phyloP scores from a whole-genome alignment of 2,888 invertebrate genomes.

The Drosophila nr. perissopoda region DNA sequence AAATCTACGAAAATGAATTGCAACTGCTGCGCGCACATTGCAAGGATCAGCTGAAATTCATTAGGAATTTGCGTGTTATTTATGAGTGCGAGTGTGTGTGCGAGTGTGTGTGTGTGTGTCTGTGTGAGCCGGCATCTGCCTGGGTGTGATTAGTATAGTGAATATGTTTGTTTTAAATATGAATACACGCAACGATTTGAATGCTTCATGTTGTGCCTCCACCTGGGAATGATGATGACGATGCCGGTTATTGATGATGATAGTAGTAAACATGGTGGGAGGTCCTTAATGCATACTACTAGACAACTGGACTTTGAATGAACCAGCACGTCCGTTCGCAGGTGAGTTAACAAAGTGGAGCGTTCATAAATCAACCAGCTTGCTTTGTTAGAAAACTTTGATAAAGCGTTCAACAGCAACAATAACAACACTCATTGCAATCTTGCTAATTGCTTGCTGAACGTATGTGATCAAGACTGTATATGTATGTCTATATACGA shows the following conservation, averaged over 20 bases:
- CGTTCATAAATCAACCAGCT: slow-evolving; percentile 74
- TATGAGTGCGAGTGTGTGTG: slow-evolving; percentile 57
- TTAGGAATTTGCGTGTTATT: slow-evolving; percentile 80
- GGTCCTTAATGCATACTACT: slow-evolving; percentile 16
- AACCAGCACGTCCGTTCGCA: slow-evolving; percentile 30
- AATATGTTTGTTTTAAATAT: slow-evolving; percentile 74
- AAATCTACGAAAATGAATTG: slow-evolving; percentile 80
- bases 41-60: slow-evolving; percentile 81
- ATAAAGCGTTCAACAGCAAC: slow-evolving; percentile 76
- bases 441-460: slow-evolving; percentile 77
- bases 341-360: slow-evolving; percentile 76
- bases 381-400: slow-evolving; percentile 77
- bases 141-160: slow-evolving; percentile 67
- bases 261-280: slow-evolving; percentile 36
- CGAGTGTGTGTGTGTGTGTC: slow-evolving; percentile 23
- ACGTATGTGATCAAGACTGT: slow-evolving; percentile 44
- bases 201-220: slow-evolving; percentile 11
- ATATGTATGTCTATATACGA: not conserved
- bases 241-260: slow-evolving; percentile 72
- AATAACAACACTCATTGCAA: slow-evolving; percentile 59
- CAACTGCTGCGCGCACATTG: slow-evolving; percentile 68
- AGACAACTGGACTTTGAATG: slow-evolving; percentile 5
- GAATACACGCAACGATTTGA: slow-evolving; percentile 58
- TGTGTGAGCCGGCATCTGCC: slow-evolving; percentile 33
- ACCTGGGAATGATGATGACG: slow-evolving; percentile 9